A percentile compares a stretch with the other conserved stretches of the same genome.
Evolutionary conservation across 2,113 vertebrate species (phyloP).

Genomic region (Arizona elegans): DNA sequence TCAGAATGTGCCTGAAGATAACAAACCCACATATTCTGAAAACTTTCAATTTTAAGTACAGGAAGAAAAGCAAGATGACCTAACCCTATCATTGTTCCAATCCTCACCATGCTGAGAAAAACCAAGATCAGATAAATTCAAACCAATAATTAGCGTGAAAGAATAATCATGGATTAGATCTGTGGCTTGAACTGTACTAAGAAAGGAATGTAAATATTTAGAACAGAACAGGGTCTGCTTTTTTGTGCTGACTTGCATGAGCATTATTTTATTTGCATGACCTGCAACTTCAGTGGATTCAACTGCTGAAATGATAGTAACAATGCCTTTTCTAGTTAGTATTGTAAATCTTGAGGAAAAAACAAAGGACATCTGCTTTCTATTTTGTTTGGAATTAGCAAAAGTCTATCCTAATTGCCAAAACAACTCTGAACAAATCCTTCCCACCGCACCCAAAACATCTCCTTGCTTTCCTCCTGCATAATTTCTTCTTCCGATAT

Average conservation of each 20-base stretch:
- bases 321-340: neutral
- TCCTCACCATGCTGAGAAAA: neutral
- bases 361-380: conserved; percentile 22
- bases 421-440: neutral
- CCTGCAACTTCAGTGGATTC: neutral
- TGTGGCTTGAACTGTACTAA: neutral
- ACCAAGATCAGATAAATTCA: neutral
- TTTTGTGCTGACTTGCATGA: neutral
- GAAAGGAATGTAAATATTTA: conserved; percentile 6
- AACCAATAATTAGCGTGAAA: neutral
- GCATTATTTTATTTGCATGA: neutral
- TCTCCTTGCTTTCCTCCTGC: neutral
- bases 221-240: neutral
- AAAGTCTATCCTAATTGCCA: conserved; percentile 14
- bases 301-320: neutral
- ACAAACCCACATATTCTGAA: neutral
- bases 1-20: neutral
- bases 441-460: conserved; percentile 8
- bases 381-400: conserved; percentile 27
- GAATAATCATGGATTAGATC: neutral
- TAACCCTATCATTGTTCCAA: neutral
- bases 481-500: neutral
- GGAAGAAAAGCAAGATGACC: neutral
- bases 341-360: neutral
- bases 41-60: neutral